A percentile compares a stretch with the other conserved stretches of the same genome.
Evolutionary conservation across 2,888 invertebrate species (phyloP).

Genomic region (Cenopis cana): DNA sequence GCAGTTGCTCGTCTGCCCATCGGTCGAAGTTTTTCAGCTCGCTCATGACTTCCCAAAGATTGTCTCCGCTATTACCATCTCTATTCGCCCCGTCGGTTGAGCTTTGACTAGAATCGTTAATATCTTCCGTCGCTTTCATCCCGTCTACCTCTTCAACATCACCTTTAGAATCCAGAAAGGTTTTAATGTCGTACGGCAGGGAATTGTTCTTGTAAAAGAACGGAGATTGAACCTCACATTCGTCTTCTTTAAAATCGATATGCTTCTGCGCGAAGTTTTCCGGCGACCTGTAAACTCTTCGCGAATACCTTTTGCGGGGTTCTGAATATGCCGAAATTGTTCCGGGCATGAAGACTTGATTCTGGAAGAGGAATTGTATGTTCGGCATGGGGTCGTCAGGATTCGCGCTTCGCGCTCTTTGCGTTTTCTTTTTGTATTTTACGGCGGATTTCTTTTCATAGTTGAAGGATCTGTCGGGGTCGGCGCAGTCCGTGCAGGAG

Average conservation of each 20-base stretch:
- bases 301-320: conserved; percentile 58
- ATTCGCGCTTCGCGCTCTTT: conserved; percentile 63
- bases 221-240: conserved; percentile 61
- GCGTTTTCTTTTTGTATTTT: conserved; percentile 71
- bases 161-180: conserved; percentile 61
- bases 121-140: conserved; percentile 54
- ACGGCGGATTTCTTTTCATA: conserved; percentile 76
- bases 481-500: conserved; percentile 74
- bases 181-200: conserved; percentile 65
- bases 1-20: conserved; percentile 78
- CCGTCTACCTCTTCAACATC: conserved; percentile 67
- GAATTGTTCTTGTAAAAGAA: conserved; percentile 73
- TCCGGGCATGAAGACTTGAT: conserved; percentile 81
- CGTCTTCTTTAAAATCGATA: conserved; percentile 70
- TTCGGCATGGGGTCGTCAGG: conserved; percentile 69
- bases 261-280: conserved; percentile 69
- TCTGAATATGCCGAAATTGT: conserved; percentile 68
- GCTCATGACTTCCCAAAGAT: conserved; percentile 76
- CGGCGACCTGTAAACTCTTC: conserved; percentile 59
- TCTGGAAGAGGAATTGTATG: conserved; percentile 81
- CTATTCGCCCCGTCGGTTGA: conserved; percentile 55
- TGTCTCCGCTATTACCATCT: conserved; percentile 64
- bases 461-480: conserved; percentile 73
- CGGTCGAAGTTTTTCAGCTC: conserved; percentile 74
- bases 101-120: conserved; percentile 61